Evolutionary conservation across 2,113 vertebrate genomes (phyloP).

Genomic region (Chiloscyllium plagiosum): DNA sequence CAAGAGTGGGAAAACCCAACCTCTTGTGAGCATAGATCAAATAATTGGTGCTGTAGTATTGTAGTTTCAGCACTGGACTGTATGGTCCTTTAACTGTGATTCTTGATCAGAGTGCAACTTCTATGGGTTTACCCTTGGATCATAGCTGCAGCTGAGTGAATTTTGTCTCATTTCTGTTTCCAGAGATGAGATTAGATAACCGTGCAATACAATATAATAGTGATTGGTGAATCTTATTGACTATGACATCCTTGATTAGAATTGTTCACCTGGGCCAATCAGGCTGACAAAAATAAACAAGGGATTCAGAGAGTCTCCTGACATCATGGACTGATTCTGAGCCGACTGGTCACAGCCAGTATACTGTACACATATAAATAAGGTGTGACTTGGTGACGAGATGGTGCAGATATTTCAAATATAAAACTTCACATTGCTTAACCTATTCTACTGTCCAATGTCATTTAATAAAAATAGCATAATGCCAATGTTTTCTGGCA

Average conservation of each 20-base stretch:
- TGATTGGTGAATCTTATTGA: no score
- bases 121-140: neutral
- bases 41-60: neutral
- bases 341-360: no score
- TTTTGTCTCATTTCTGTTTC: neutral
- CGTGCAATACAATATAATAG: neutral
- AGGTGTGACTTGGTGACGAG: no score
- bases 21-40: neutral
- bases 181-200: neutral
- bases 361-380: no score
- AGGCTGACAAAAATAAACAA: no score
- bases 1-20: neutral
- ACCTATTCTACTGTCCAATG: neutral
- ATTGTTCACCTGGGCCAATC: no score
- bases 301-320: no score
- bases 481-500: neutral
- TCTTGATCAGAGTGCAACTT: neutral
- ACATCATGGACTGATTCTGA: no score
- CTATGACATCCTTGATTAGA: no score
- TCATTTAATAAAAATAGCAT: neutral
- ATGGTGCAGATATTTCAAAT: no score
- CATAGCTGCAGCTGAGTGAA: neutral
- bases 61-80: neutral
- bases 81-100: neutral
- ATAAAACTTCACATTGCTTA: neutral